Base-by-base conservation (phyloP, 1,140 invertebrate species). In the Aphelinus certus region DNA sequence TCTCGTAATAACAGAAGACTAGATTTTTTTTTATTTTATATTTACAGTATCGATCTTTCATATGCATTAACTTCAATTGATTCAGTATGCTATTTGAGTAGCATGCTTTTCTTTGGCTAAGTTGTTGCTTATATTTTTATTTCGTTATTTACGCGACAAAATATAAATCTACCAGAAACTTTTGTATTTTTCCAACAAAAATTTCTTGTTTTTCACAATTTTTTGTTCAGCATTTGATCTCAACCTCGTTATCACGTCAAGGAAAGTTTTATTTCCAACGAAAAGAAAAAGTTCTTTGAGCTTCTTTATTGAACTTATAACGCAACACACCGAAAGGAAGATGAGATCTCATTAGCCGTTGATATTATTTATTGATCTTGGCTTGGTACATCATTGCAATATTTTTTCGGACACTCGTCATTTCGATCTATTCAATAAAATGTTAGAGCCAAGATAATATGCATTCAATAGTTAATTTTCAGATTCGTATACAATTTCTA, bases 31-130 rank as follows among this genome's bases (percentile, higher is more conserved):
- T 65, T 10, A 48, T 48, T 63, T 48, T 63, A 7, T 63, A 63
- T 26, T 51, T 51, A 4, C 51, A 65, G 49, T 51, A 65, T 26
- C 7, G 6, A 51, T n/a, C 3, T 65, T 48, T 2, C 48, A 2
- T 46, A 63, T 9, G 48, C 61, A 48, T 63, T 26, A 26, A 26
- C 26, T 26, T 26, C 26, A 26, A 26, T 26, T 26, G 26, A 26
- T 26, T 26, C 26, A 26, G 26, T 26, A 26, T 26, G 26, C 26
- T 26, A 26, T 26, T 26, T 26, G 26, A 26, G 26, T 26, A 26
- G 26, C 26, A 26, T 26, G 26, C 26, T 26, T 26, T 66, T 56
- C 64, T 58, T 68, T 68, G 66, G 66, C 55, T 68, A 58, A 26
- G 26, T 26, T 26, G 26, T 26, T 26, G 26, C 26, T 26, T 26